Base-by-base conservation (phyloP, 2,888 invertebrate genomes). In the Eudemis profundana region DNA sequence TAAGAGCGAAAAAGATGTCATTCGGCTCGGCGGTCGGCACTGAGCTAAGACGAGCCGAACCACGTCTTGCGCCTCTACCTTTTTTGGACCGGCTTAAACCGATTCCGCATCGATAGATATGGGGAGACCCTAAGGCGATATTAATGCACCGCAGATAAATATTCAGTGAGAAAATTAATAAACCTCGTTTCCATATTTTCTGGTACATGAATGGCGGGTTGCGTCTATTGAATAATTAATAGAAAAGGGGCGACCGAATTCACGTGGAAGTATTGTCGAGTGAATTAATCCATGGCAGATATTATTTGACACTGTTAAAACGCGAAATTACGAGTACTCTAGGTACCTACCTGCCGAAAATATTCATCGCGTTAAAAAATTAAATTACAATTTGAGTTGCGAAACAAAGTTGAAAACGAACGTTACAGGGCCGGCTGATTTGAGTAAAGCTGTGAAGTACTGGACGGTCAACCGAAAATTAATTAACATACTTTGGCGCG, bases 401-500 rank as follows among this genome's bases (percentile, higher is more conserved):
- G 81, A 89, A 84, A 83, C 85, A 85, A 88, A 89, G 85, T 65
- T 65, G 17, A 15, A 82, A 84, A 87, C 78, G 84, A 80, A 85
- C 86, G 89, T 90, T 90, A 79, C 89, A 86, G 79, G 81, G 80
- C 81, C 79, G 85, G 81, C 83, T 83, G 89, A 89, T 89, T 89
- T 84, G 84, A 86, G 85, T 84, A 77, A 78, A 79, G 77, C 81
- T 78, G 77, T 77, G 73, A 78, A 83, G 82, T 82, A 79, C 81
- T 81, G 88, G 80, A 89, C 87, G 90, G 88, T 87, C 89, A 85
- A 87, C 90, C 89, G 86, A 91, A 91, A 91, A 92, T 92, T 91
- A 91, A 92, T 92, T 92, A 92, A 92, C 92, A 91, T 91, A 91
- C 91, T 92, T 91, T 86, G 82, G 85, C 78, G 85, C 81, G 79